Percentiles rank a stretch among this genome's conserved stretches.
Conservation (phyloP, 1,140 invertebrate genomes). For the Aphelinus atriplicis region DNA sequence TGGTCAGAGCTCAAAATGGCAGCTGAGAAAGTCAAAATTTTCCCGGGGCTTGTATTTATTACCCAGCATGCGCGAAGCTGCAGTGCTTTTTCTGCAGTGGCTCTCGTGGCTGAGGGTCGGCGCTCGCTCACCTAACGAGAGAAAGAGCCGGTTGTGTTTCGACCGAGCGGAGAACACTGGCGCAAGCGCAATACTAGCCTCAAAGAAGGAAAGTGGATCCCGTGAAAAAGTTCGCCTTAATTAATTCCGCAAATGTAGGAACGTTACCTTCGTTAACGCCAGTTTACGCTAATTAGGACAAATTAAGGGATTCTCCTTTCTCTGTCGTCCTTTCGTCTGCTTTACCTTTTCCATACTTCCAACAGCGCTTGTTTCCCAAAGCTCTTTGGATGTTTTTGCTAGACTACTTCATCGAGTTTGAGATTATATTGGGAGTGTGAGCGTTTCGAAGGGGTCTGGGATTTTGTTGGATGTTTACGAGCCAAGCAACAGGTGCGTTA, state of each 20-base stretch:
- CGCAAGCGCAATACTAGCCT: neutral
- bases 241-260: slow-evolving; percentile 57
- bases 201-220: neutral
- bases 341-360: neutral
- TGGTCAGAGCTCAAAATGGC: no score
- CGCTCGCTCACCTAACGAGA: slow-evolving; percentile 1
- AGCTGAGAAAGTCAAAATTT: no score
- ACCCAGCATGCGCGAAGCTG: no score
- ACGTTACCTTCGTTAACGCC: slow-evolving; percentile 52
- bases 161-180: neutral
- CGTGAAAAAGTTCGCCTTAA: slow-evolving; percentile 49
- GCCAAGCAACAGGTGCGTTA: no score
- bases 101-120: no score
- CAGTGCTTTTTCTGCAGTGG: no score
- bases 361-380: neutral
- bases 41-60: no score
- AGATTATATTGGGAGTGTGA: no score
- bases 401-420: no score
- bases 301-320: slow-evolving; percentile 47
- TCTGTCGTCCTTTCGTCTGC: neutral
- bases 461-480: no score
- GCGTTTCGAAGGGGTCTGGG: no score
- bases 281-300: slow-evolving; percentile 54
- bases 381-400: neutral
- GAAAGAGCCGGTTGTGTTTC: neutral